phyloP scores from a whole-genome alignment of 2,797 vertebrate genomes.

The Danio jaintianensis region DNA sequence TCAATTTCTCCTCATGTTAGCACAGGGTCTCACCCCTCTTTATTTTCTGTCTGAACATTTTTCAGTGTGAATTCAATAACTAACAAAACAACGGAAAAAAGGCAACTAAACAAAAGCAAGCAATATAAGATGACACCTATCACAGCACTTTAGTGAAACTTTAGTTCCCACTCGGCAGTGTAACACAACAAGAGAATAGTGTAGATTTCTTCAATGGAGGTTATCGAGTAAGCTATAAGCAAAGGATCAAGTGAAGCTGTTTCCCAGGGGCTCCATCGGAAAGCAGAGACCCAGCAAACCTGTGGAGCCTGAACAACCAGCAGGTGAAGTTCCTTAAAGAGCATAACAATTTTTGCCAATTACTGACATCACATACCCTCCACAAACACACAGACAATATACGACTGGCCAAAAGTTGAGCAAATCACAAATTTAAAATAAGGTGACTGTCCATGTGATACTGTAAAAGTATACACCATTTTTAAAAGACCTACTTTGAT shows the following conservation, averaged over 20 bases:
- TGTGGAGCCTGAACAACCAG: constrained; percentile 18
- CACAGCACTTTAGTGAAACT: constrained; percentile 23
- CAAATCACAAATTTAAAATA: too few species aligned
- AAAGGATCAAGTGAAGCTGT: constrained; percentile 33
- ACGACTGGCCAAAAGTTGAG: too few species aligned
- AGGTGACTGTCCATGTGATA: too few species aligned
- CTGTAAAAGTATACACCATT: too few species aligned
- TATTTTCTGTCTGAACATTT: too few species aligned
- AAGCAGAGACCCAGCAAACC: constrained; percentile 35
- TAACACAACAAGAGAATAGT: constrained; percentile 25
- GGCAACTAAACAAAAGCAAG: not conserved
- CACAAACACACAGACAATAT: not conserved
- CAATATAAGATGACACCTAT: constrained; percentile 39
- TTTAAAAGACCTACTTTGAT: too few species aligned
- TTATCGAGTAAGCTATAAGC: constrained; percentile 20
- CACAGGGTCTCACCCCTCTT: too few species aligned
- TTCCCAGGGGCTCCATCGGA: constrained; percentile 38
- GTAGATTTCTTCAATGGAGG: constrained; percentile 33
- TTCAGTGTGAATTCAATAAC: too few species aligned
- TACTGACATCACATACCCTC: not conserved
- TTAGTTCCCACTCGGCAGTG: constrained; percentile 39
- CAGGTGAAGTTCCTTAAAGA: constrained; percentile 34
- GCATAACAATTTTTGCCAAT: not conserved
- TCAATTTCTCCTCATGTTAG: too few species aligned
- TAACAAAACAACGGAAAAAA: too few species aligned